These are phyloP conservation scores for Urophycis tenuis DNA, from an alignment of 2,797 vertebrate genomes.

Conservation along the genomic window DNA sequence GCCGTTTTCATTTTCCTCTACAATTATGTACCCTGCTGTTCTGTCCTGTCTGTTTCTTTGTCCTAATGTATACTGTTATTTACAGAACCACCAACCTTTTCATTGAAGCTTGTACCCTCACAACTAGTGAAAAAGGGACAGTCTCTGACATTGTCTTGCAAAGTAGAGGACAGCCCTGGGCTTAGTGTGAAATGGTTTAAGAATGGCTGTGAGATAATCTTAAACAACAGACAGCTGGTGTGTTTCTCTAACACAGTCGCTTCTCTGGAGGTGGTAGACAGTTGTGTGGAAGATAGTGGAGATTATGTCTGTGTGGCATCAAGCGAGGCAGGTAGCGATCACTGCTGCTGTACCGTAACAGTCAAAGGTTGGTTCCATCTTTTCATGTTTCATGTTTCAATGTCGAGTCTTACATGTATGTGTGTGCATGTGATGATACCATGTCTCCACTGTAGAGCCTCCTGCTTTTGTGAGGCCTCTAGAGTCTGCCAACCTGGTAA, in stretches of 20 bases:
- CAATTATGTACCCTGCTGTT: constrained; percentile 22
- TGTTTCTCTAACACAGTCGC: constrained; percentile 75
- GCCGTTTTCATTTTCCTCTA: constrained; percentile 56
- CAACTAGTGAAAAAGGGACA: constrained; percentile 77
- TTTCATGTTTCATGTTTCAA: constrained; percentile 1
- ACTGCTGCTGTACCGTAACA: constrained; percentile 76
- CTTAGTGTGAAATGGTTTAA: constrained; percentile 85
- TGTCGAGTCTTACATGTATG: background rate
- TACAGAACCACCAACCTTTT: constrained; percentile 78
- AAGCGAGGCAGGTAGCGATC: constrained; percentile 87
- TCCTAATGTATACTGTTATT: constrained; percentile 53
- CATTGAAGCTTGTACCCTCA: constrained; percentile 79
- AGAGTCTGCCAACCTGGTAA: constrained; percentile 80
- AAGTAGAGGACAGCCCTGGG: constrained; percentile 83
- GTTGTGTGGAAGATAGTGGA: constrained; percentile 78
- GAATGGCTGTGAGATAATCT: constrained; percentile 77
- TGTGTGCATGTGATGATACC: constrained; percentile 5
- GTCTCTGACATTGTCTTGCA: constrained; percentile 77
- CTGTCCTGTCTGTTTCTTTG: constrained; percentile 41
- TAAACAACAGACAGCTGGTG: constrained; percentile 72
- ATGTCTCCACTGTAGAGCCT: constrained; percentile 73
- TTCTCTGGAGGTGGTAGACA: constrained; percentile 66
- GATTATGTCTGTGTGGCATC: constrained; percentile 84
- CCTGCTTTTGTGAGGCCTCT: constrained; percentile 84
- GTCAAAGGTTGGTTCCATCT: constrained; percentile 67